Evolutionary conservation across 1,140 invertebrate genomes (phyloP).

Genomic region (Gerris buenoi): DNA sequence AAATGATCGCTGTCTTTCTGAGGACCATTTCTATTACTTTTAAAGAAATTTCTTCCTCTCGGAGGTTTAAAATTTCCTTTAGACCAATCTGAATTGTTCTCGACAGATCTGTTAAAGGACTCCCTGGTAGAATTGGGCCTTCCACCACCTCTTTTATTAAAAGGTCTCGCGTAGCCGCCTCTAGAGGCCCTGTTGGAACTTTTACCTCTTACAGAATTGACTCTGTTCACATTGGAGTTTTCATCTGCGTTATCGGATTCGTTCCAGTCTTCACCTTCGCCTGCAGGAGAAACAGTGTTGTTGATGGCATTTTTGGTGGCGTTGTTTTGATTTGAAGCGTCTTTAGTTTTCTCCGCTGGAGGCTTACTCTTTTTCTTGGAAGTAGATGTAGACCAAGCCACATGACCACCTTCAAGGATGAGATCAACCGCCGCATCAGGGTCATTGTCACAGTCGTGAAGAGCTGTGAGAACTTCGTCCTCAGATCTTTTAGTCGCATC

Average conservation of each 20-base stretch:
- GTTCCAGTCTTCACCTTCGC: neutral
- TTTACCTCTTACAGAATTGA: neutral
- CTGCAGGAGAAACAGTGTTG: neutral
- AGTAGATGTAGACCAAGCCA: slow-evolving; percentile 50
- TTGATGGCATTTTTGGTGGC: neutral
- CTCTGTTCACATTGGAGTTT: neutral
- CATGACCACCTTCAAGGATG: slow-evolving; percentile 50
- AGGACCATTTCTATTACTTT: neutral
- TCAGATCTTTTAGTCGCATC: slow-evolving; percentile 63
- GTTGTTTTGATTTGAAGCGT: neutral
- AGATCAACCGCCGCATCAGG: slow-evolving; percentile 55
- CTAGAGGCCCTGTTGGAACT: neutral
- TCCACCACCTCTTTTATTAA: neutral
- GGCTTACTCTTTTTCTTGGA: slow-evolving; percentile 67
- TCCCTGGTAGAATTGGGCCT: neutral
- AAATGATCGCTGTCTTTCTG: neutral
- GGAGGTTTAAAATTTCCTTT: neutral
- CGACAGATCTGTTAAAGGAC: neutral
- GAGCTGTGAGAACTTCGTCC: slow-evolving; percentile 64
- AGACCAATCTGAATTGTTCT: neutral
- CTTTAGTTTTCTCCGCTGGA: slow-evolving; percentile 26
- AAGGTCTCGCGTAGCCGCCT: neutral
- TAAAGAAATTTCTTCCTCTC: slow-evolving; percentile 4
- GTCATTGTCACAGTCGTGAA: slow-evolving; percentile 68
- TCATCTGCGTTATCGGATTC: neutral